Base-by-base conservation (phyloP, 2,888 invertebrate species). In the Trichopoda pennipes region DNA sequence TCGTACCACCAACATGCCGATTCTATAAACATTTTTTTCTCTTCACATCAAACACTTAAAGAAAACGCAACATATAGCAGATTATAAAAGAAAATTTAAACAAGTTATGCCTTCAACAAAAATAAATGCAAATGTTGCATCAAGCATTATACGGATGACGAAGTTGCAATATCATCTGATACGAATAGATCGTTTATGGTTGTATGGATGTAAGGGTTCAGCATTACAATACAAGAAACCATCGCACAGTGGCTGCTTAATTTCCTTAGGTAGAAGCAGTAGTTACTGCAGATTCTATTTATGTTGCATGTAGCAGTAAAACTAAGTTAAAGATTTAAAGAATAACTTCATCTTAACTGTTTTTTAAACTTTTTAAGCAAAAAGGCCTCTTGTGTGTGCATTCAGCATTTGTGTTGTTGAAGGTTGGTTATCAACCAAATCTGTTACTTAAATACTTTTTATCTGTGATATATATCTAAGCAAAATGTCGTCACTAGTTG, bases 401-500 rank as follows among this genome's bases (percentile, higher is more conserved):
- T 44, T 16, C n/a, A 70, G 21, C 12, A 56, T 58, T 75, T 61
- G 60, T 56, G 69, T 47, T 61, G 60, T 47, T 58, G 10, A 14
- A 3, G 14, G 19, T 49, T 74, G 21, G 28, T 42, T 81, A 66
- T 58, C 35, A 38, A 42, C 28, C 47, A 55, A 51, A 81, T 66
- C 79, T 58, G n/a, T 23, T 63, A 61, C 75, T 75, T 66, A 82
- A 78, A 82, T 77, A 72, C 69, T 66, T 66, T 35, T 70, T 72
- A 82, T 82, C 82, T 66, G 28, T 61, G 55, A 58, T 55, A 55
- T 60, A 53, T 17, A 82, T 79, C 82, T 66, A 72, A 72, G 61
- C 66, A 75, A 82, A 82, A 79, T 82, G 82, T 82, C 82, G 60
- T 82, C 82, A 82, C 78, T 82, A 58, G 69, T 64, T 74, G 78